These are phyloP conservation scores for Scomber colias DNA, from an alignment of 2,113 vertebrate genomes.

Conservation along the genomic window DNA sequence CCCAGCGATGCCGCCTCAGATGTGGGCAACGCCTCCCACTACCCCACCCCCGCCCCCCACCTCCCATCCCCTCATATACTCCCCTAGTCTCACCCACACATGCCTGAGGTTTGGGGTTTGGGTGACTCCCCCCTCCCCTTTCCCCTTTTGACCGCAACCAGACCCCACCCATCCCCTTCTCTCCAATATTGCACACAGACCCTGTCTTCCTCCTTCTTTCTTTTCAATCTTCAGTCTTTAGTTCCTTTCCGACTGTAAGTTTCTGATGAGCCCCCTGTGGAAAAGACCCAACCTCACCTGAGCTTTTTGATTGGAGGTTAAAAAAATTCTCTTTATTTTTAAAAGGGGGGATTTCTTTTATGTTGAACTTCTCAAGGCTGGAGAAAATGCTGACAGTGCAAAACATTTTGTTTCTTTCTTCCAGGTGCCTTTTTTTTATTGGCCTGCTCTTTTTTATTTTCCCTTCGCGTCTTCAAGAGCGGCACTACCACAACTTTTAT, in stretches of 20 bases:
- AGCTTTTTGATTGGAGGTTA: conserved; percentile 52
- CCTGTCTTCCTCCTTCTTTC: conserved; percentile 18
- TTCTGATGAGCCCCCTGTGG: conserved; percentile 46
- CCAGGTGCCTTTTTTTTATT: conserved; percentile 76
- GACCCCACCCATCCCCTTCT: conserved; percentile 62
- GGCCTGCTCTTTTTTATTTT: conserved; percentile 40
- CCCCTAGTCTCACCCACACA: conserved; percentile 84
- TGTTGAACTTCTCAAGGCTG: conserved; percentile 55
- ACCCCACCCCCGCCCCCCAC: conserved; percentile 16
- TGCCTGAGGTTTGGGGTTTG: conserved; percentile 91
- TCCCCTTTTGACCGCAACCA: conserved; percentile 63
- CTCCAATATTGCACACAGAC: conserved; percentile 36
- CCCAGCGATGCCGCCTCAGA: conserved; percentile 89
- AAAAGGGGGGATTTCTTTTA: conserved; percentile 53
- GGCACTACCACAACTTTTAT: conserved; percentile 43
- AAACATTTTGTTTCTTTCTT: conserved; percentile 66
- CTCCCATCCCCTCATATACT: conserved; percentile 50
- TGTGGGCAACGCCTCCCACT: conserved; percentile 85
- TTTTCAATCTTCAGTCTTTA: neutral
- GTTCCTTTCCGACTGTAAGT: conserved; percentile 32
- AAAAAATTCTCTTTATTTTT: conserved; percentile 25
- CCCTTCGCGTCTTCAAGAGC: conserved; percentile 33
- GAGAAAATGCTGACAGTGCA: conserved; percentile 74
- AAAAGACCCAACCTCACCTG: conserved; percentile 8
- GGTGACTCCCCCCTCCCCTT: conserved; percentile 50